These are phyloP conservation scores for Lobophora halterata DNA, from an alignment of 2,888 invertebrate genomes.

Conservation along the genomic window DNA sequence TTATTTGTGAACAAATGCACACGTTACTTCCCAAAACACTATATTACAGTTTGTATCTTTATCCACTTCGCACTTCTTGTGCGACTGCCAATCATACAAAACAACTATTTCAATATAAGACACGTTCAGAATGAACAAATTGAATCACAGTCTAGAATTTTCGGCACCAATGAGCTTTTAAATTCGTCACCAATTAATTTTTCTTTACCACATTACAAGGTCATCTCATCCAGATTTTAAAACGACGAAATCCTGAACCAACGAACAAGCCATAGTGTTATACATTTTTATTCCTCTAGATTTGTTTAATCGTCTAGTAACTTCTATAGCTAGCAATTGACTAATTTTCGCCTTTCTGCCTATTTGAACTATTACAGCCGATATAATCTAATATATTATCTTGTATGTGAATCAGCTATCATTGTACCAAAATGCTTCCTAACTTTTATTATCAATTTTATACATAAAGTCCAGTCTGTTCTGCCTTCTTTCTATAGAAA, in stretches of 20 bases:
- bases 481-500: conserved; percentile 68
- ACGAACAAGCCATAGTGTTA: conserved; percentile 70
- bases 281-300: conserved; percentile 56
- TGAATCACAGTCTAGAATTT: conserved; percentile 80
- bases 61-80: conserved; percentile 54
- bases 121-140: conserved; percentile 78
- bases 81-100: conserved; percentile 73
- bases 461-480: conserved; percentile 59
- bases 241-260: conserved; percentile 53
- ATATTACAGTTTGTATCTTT: conserved; percentile 47
- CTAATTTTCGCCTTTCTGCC: conserved; percentile 69
- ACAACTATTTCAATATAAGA: conserved; percentile 81
- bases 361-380: conserved; percentile 72
- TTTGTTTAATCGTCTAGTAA: conserved; percentile 59
- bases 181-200: conserved; percentile 71
- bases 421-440: conserved; percentile 67
- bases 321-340: conserved; percentile 79
- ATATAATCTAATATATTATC: conserved; percentile 61
- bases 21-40: conserved; percentile 45
- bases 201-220: conserved; percentile 51
- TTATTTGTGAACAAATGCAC: conserved; percentile 59
- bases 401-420: conserved; percentile 66
- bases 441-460: conserved; percentile 49
- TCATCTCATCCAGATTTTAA: conserved; percentile 49
- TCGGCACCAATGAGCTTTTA: conserved; percentile 79